A percentile compares a stretch with the other conserved stretches of the same genome.
These are phyloP conservation scores for Noctua comes DNA, from an alignment of 2,888 invertebrate genomes.

Conservation along the genomic window DNA sequence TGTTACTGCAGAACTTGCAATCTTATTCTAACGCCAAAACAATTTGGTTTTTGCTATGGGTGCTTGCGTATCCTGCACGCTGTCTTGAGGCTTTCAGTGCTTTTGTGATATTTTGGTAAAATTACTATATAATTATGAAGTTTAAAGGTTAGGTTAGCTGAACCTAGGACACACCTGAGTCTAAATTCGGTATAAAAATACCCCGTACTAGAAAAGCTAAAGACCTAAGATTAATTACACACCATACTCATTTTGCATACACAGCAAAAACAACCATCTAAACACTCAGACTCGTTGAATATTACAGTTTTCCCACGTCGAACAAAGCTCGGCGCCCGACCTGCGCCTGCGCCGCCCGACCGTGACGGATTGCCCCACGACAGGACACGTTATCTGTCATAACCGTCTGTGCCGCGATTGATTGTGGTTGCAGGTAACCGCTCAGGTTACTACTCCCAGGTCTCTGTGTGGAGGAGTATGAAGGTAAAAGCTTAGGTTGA, in stretches of 20 bases:
- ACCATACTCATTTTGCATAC: conserved; percentile 43
- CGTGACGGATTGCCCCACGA: conserved; percentile 82
- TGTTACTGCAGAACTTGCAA: background rate
- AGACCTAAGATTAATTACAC: conserved; percentile 44
- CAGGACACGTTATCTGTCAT: conserved; percentile 80
- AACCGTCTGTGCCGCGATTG: conserved; percentile 71
- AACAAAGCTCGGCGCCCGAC: conserved; percentile 72
- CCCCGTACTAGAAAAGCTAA: conserved; percentile 7
- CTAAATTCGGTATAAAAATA: background rate
- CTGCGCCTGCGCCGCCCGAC: conserved; percentile 67
- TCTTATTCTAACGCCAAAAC: background rate
- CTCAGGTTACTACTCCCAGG: conserved; percentile 51
- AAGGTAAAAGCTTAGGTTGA: background rate
- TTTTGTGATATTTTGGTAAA: background rate
- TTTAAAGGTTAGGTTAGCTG: background rate
- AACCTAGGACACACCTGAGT: too few species aligned
- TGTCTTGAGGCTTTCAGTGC: background rate
- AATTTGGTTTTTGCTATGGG: background rate
- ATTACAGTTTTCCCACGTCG: conserved; percentile 77
- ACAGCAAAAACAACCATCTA: conserved; percentile 48
- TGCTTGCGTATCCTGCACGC: background rate
- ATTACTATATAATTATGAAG: background rate
- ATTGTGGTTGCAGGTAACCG: conserved; percentile 71
- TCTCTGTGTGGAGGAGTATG: conserved; percentile 9
- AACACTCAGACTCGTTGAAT: conserved; percentile 48